Conservation (phyloP, 2,888 invertebrate genomes). For the Agrochola lota region DNA sequence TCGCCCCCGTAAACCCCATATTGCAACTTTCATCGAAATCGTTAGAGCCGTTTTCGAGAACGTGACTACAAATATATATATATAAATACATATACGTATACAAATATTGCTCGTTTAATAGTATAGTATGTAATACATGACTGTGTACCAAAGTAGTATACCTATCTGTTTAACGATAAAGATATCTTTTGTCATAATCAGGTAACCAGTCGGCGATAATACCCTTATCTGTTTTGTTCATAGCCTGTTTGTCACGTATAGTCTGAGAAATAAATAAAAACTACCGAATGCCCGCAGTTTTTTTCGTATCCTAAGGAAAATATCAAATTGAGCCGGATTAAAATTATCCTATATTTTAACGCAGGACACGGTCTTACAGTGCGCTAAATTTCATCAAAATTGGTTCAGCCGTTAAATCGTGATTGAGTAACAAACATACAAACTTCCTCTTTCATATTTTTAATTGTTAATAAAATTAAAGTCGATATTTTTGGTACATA, state of each 20-base stretch:
- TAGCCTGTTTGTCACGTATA: slow-evolving; percentile 38
- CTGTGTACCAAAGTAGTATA: slow-evolving; percentile 6
- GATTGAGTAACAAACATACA: neutral
- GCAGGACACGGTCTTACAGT: neutral
- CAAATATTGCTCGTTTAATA: no score
- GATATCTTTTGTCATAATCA: neutral
- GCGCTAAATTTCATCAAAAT: neutral
- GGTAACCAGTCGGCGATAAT: slow-evolving; percentile 21
- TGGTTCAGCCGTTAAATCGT: no score
- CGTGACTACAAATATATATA: no score
- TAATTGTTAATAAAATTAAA: neutral
- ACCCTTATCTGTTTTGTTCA: slow-evolving; percentile 29
- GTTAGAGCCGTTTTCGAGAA: no score
- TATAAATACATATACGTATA: no score
- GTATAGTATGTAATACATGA: neutral
- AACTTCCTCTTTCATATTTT: neutral
- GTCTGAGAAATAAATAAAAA: slow-evolving; percentile 15
- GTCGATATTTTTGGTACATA: neutral
- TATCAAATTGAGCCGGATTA: no score
- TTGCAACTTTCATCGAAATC: no score
- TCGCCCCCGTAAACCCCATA: no score
- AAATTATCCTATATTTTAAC: neutral
- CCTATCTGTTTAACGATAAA: slow-evolving; percentile 5
- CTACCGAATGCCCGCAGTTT: neutral
- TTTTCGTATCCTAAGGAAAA: neutral